Conservation (phyloP, 2,888 invertebrate species). For the Cheilosia pagana region DNA sequence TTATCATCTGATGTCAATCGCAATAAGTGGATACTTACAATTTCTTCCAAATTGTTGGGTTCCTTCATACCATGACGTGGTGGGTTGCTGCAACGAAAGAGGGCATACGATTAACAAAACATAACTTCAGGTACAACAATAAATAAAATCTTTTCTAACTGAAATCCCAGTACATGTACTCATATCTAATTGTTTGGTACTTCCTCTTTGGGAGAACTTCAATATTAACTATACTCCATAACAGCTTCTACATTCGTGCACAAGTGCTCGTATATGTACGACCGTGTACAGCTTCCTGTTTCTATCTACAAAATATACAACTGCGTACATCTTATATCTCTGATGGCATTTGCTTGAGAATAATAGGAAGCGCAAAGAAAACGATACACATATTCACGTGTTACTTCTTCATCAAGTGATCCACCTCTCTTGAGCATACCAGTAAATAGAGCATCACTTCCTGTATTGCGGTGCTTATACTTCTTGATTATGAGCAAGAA, state of each 20-base stretch:
- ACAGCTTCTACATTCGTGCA: constrained; percentile 2
- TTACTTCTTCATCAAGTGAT: constrained; percentile 56
- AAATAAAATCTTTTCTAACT: neutral
- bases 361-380: constrained; percentile 21
- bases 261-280: constrained; percentile 1
- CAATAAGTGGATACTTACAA: constrained; percentile 85
- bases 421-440: constrained; percentile 33
- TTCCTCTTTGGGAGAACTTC: constrained; percentile 25
- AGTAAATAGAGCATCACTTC: constrained; percentile 72
- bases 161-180: neutral
- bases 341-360: constrained; percentile 12
- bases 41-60: constrained; percentile 92
- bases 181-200: neutral
- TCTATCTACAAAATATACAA: constrained; percentile 12
- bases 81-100: constrained; percentile 87
- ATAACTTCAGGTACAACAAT: neutral
- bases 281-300: constrained; percentile 32
- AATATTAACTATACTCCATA: neutral
- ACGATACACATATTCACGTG: constrained; percentile 27
- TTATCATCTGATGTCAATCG: neutral
- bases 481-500: constrained; percentile 51
- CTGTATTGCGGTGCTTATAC: constrained; percentile 62
- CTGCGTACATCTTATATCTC: constrained; percentile 21
- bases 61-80: constrained; percentile 94
- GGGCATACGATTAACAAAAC: constrained; percentile 40